Percentiles rank a stretch among this genome's conserved stretches.
Evolutionary conservation across 2,888 invertebrate species (phyloP).

Genomic region (Chouioia cunea): DNA sequence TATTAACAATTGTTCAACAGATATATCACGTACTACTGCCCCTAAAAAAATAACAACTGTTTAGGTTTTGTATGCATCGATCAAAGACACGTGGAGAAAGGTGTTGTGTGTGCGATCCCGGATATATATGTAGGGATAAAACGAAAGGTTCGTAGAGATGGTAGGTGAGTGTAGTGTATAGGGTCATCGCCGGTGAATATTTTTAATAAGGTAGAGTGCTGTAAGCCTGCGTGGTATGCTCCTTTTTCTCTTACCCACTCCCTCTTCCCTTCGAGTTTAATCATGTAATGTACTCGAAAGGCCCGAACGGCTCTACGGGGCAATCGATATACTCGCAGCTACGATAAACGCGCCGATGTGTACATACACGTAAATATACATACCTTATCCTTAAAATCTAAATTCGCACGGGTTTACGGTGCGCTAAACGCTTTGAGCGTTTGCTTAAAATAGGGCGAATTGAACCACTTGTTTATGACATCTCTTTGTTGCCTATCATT

Average conservation of each 20-base stretch:
- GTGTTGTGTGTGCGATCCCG: background rate
- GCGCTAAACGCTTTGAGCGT: conserved; percentile 13
- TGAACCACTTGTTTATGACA: too few relatives aligned
- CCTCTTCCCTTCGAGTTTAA: conserved; percentile 58
- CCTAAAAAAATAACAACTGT: too few relatives aligned
- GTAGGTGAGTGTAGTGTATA: too few relatives aligned
- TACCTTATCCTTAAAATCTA: conserved; percentile 60
- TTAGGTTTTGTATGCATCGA: too few relatives aligned
- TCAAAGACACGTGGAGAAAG: too few relatives aligned
- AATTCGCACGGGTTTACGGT: conserved; percentile 48
- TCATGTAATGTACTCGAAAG: conserved; percentile 67
- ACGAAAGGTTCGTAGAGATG: conserved; percentile 37
- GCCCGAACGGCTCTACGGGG: conserved; percentile 57
- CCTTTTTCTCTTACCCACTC: too few relatives aligned
- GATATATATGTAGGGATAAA: conserved; percentile 11
- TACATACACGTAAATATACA: too few relatives aligned
- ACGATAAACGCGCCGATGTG: conserved; percentile 54
- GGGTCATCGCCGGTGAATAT: conserved; percentile 61
- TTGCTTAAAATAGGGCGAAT: background rate
- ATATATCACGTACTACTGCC: too few relatives aligned
- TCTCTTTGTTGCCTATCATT: background rate
- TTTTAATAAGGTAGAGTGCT: conserved; percentile 69
- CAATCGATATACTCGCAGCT: conserved; percentile 66
- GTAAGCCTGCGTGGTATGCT: conserved; percentile 60
- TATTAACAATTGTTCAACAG: too few relatives aligned